Evolutionary conservation across 2,888 invertebrate species (phyloP).

Genomic region (Eulithis prunata): DNA sequence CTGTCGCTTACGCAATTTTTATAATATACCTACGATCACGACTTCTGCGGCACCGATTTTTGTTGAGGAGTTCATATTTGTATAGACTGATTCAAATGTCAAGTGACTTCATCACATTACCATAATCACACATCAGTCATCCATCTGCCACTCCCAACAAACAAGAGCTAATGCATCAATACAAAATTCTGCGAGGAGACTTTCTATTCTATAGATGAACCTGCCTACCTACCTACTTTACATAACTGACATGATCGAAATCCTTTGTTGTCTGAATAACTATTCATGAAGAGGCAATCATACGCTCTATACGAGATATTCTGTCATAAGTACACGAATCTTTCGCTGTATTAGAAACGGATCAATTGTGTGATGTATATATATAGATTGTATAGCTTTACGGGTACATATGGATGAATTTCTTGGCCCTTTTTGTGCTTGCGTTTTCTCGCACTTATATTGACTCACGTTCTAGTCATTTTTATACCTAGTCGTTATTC

Average conservation of each 20-base stretch:
- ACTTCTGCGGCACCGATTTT: constrained; percentile 13
- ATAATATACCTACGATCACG: not conserved
- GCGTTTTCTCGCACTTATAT: not conserved
- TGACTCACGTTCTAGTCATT: too few species aligned
- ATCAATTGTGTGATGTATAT: constrained; percentile 4
- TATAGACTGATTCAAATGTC: constrained; percentile 53
- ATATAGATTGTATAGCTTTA: not conserved
- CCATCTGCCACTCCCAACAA: constrained; percentile 62
- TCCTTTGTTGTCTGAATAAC: constrained; percentile 72
- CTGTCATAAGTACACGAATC: constrained; percentile 2
- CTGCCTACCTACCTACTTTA: constrained; percentile 61
- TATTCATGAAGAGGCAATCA: constrained; percentile 59
- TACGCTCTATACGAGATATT: constrained; percentile 43
- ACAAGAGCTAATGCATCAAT: constrained; percentile 59
- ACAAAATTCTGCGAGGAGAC: constrained; percentile 60
- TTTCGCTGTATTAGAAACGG: constrained; percentile 1
- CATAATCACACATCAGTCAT: constrained; percentile 61
- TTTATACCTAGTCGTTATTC: too few species aligned
- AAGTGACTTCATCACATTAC: constrained; percentile 68
- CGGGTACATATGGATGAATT: not conserved
- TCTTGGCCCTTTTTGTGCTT: not conserved
- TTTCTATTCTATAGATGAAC: constrained; percentile 60
- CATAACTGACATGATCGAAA: constrained; percentile 70
- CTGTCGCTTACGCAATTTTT: constrained; percentile 1
- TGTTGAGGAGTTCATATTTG: constrained; percentile 38